A percentile compares a stretch with the other conserved stretches of the same genome.
phyloP scores from a whole-genome alignment of 2,888 invertebrate species.

The Pristionchus fissidentatus region DNA sequence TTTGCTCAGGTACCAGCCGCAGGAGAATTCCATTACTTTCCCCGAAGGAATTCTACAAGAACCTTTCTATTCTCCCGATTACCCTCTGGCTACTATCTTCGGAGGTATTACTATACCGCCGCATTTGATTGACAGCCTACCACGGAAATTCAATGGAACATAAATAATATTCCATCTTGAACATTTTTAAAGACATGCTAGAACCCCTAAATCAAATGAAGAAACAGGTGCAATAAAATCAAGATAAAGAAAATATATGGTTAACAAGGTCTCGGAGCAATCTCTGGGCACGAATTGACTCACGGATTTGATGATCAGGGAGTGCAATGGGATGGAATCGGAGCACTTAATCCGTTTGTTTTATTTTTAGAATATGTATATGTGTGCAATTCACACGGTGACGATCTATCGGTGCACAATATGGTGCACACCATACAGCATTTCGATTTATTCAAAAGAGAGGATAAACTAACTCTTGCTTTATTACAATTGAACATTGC shows the following conservation, averaged over 20 bases:
- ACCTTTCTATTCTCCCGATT: conserved; percentile 70
- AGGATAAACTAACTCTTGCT: background rate
- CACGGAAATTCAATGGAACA: background rate
- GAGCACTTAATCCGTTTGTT: conserved; percentile 57
- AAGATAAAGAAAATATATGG: too few relatives aligned
- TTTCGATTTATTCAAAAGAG: background rate
- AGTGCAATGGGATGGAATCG: conserved; percentile 69
- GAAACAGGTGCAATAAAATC: background rate
- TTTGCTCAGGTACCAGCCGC: conserved; percentile 55
- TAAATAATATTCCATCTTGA: too few relatives aligned
- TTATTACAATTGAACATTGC: background rate
- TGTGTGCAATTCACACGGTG: too few relatives aligned
- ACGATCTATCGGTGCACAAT: too few relatives aligned
- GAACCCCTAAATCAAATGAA: too few relatives aligned
- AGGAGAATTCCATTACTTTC: conserved; percentile 72
- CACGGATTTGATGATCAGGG: conserved; percentile 91
- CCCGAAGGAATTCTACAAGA: conserved; percentile 70
- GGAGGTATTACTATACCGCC: conserved; percentile 80
- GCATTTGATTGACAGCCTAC: background rate
- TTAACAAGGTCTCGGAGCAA: conserved; percentile 94
- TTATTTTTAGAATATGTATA: too few relatives aligned
- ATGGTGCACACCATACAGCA: too few relatives aligned
- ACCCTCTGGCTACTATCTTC: conserved; percentile 78
- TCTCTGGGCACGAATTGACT: conserved; percentile 96
- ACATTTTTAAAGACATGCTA: too few relatives aligned